Conservation (phyloP, 1,140 invertebrate genomes). For the Cyrtorhinus lividipennis region DNA sequence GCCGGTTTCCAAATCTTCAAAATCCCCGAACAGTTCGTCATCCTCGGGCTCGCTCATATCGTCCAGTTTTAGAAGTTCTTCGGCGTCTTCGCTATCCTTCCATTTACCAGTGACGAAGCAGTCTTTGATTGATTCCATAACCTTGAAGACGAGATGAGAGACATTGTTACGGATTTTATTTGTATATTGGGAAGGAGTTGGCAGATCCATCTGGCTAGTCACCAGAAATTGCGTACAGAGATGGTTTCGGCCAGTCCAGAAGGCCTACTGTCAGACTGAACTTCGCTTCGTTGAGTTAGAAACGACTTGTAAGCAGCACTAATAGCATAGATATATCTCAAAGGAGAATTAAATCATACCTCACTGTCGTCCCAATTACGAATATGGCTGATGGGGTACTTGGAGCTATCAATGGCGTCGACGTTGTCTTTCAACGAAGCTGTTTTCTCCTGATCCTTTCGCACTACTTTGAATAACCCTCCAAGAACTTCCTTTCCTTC, state of each 20-base stretch:
- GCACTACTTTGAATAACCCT: slow-evolving; percentile 58
- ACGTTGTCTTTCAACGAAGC: slow-evolving; percentile 48
- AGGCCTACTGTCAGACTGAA: too few relatives aligned
- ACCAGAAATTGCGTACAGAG: too few relatives aligned
- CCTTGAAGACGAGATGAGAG: too few relatives aligned
- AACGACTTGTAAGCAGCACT: too few relatives aligned
- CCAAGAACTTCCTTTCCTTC: slow-evolving; percentile 51
- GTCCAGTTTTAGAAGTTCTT: slow-evolving; percentile 69
- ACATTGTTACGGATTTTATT: too few relatives aligned
- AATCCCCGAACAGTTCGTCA: slow-evolving; percentile 82
- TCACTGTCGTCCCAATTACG: slow-evolving; percentile 54
- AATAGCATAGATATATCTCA: too few relatives aligned
- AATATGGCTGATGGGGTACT: slow-evolving; percentile 36
- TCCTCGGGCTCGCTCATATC: slow-evolving; percentile 49
- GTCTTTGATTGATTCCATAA: slow-evolving; percentile 55
- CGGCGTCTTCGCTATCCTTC: slow-evolving; percentile 81
- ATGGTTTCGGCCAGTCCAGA: too few relatives aligned
- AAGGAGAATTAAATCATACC: too few relatives aligned
- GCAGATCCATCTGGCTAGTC: too few relatives aligned
- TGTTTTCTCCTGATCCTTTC: slow-evolving; percentile 46
- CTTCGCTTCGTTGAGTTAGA: too few relatives aligned
- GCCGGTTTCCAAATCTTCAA: slow-evolving; percentile 88
- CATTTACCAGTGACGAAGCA: slow-evolving; percentile 94
- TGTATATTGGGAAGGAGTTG: too few relatives aligned
- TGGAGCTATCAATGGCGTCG: slow-evolving; percentile 54